Evolutionary conservation across 2,888 invertebrate genomes (phyloP).

Genomic region (Dexiosoma caninum): DNA sequence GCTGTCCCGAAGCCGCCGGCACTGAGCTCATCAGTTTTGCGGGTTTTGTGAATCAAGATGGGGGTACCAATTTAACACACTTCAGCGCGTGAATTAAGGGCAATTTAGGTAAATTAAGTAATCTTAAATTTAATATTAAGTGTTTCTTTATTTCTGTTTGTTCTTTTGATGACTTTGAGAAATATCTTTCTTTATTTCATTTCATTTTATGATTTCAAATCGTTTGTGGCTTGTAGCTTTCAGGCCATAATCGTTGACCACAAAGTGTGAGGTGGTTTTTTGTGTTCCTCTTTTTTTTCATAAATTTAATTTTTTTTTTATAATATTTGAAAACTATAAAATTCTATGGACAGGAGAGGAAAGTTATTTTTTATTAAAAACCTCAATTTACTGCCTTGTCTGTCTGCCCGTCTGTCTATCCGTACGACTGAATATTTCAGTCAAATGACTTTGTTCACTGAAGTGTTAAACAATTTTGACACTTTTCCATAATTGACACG

Average conservation of each 20-base stretch:
- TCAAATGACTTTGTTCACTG: constrained; percentile 51
- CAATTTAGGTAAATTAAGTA: constrained; percentile 75
- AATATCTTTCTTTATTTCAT: neutral
- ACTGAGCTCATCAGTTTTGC: neutral
- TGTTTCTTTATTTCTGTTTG: constrained; percentile 42
- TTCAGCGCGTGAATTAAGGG: constrained; percentile 75
- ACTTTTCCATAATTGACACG: constrained; percentile 64
- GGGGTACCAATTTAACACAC: constrained; percentile 73
- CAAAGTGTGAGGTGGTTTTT: constrained; percentile 41
- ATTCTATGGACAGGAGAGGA: neutral
- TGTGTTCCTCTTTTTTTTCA: neutral
- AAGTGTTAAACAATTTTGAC: constrained; percentile 65
- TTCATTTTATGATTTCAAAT: neutral
- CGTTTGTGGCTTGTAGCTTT: neutral
- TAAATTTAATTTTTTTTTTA: neutral
- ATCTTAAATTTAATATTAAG: constrained; percentile 65
- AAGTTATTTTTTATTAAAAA: constrained; percentile 41
- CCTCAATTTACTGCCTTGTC: constrained; percentile 37
- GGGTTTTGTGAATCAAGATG: constrained; percentile 39
- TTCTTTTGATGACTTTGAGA: constrained; percentile 25
- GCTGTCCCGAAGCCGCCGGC: neutral
- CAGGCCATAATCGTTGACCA: constrained; percentile 5
- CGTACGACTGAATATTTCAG: neutral
- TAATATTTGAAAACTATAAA: neutral
- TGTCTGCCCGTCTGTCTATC: neutral